These are phyloP conservation scores for Timema cristinae DNA, from an alignment of 2,888 invertebrate genomes.

Conservation along the genomic window DNA sequence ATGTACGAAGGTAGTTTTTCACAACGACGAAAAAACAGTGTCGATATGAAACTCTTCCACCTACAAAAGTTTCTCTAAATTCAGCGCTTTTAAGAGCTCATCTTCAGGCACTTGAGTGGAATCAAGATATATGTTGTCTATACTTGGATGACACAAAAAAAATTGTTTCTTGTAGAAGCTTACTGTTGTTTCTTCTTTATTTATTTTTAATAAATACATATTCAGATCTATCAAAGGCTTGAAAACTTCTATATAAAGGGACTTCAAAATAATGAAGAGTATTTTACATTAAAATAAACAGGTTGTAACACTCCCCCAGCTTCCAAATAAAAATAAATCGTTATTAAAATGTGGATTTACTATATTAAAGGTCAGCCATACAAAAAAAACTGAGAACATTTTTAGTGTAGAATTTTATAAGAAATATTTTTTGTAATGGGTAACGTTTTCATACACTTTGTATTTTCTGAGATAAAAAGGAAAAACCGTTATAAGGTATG, in stretches of 20 bases:
- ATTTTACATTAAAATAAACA: too few species aligned
- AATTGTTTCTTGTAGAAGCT: too few species aligned
- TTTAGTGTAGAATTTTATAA: constrained; percentile 7
- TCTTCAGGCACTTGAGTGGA: not conserved
- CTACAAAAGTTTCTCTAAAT: not conserved
- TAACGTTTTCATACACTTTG: not conserved
- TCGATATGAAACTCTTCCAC: not conserved
- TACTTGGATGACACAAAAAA: too few species aligned
- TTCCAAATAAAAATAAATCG: too few species aligned
- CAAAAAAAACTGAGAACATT: not conserved
- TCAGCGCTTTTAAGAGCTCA: not conserved
- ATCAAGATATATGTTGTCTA: not conserved
- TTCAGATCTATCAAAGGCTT: too few species aligned
- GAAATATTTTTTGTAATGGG: constrained; percentile 4
- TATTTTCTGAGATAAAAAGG: not conserved
- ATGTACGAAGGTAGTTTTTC: too few species aligned
- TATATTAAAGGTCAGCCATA: not conserved
- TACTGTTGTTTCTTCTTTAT: too few species aligned
- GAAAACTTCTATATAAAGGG: too few species aligned
- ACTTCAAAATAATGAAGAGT: too few species aligned
- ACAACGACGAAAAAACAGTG: not conserved
- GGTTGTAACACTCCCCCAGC: too few species aligned
- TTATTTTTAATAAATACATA: too few species aligned
- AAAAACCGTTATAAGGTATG: not conserved
- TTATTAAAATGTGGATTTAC: too few species aligned